These are phyloP conservation scores for Noturus placidus DNA, from an alignment of 2,113 vertebrate species.

Conservation along the genomic window DNA sequence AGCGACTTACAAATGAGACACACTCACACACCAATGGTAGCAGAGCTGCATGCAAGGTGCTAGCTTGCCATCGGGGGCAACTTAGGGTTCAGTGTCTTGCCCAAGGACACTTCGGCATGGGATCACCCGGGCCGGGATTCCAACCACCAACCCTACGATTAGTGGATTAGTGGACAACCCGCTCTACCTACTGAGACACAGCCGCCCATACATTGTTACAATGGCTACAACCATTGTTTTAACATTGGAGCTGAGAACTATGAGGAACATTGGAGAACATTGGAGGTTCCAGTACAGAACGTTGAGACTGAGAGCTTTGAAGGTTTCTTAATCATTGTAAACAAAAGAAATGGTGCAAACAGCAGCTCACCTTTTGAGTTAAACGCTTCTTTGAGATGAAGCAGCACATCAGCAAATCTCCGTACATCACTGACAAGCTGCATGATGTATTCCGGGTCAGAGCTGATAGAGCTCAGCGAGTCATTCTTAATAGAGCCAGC, in stretches of 20 bases:
- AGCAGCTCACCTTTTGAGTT: conserved; percentile 78
- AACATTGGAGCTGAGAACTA: not conserved
- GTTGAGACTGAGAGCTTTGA: not conserved
- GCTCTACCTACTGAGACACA: too few species aligned
- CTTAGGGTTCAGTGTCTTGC: too few species aligned
- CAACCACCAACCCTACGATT: too few species aligned
- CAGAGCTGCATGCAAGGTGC: too few species aligned
- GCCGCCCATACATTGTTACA: too few species aligned
- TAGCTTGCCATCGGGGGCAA: too few species aligned
- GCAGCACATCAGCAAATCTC: conserved; percentile 88
- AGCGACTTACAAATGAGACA: too few species aligned
- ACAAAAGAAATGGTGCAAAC: not conserved
- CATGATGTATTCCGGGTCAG: conserved; percentile 90
- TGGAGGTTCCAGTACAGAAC: not conserved
- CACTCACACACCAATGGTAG: too few species aligned
- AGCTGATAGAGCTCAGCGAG: conserved; percentile 73
- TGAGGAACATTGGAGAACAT: not conserved
- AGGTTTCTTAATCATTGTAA: not conserved
- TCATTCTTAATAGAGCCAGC: conserved; percentile 66
- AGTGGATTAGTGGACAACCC: too few species aligned
- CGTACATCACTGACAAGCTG: conserved; percentile 91
- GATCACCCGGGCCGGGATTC: too few species aligned
- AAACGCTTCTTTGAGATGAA: conserved; percentile 91
- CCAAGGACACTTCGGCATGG: too few species aligned
- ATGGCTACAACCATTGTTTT: not conserved